Evolutionary conservation across 2,797 vertebrate genomes (phyloP).

Genomic region (Cossypha niveicapilla): DNA sequence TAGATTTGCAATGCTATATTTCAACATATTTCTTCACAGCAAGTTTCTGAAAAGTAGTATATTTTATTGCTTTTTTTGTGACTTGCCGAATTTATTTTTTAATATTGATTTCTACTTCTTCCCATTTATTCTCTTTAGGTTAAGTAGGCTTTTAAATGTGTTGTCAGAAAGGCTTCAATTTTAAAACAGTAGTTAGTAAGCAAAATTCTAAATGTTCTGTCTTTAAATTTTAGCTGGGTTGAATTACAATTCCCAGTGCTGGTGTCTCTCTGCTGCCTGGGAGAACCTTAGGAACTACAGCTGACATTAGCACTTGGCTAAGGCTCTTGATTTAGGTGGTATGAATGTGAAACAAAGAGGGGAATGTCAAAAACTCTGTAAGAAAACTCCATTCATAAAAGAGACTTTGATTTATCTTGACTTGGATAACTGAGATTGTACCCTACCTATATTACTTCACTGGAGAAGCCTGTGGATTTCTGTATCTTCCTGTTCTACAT

Average conservation of each 20-base stretch:
- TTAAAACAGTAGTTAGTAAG: not conserved
- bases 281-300: not conserved
- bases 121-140: not conserved
- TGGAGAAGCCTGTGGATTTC: not conserved
- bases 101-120: not conserved
- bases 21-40: not conserved
- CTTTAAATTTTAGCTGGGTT: not conserved
- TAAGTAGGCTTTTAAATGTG: not conserved
- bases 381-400: not conserved
- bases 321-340: not conserved
- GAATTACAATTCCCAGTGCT: rapidly evolving
- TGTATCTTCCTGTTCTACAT: not conserved
- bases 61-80: not conserved
- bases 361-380: not conserved
- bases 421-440: not conserved
- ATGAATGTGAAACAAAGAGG: not conserved
- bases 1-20: not conserved
- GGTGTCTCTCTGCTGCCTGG: not conserved
- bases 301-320: not conserved
- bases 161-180: not conserved
- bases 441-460: not conserved
- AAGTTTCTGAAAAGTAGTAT: not conserved
- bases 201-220: not conserved
- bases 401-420: not conserved
- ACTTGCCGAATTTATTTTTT: not conserved